These are phyloP conservation scores for Cairina moschata DNA, from an alignment of 2,113 vertebrate genomes.

Conservation along the genomic window DNA sequence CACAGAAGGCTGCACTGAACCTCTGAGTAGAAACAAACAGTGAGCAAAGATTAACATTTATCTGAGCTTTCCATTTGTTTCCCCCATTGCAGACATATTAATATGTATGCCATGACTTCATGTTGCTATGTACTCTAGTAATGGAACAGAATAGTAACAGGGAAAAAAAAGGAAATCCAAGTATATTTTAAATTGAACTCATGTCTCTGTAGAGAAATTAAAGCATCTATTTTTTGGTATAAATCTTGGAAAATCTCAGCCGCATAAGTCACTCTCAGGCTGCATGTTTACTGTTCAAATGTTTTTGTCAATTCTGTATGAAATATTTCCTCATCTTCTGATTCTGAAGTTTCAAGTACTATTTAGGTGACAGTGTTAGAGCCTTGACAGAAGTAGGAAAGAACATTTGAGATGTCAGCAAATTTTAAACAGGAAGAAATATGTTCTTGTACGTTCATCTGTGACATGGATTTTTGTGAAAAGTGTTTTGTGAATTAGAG, in stretches of 20 bases:
- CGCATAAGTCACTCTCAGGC: not conserved
- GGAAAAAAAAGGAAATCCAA: not conserved
- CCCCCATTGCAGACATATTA: not conserved
- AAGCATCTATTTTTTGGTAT: not conserved
- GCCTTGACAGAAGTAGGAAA: not conserved
- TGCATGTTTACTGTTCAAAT: not conserved
- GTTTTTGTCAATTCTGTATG: not conserved
- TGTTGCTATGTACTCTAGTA: constrained; percentile 17
- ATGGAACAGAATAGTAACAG: constrained; percentile 14
- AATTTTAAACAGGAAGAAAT: not conserved
- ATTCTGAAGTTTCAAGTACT: not conserved
- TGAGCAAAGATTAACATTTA: constrained; percentile 28
- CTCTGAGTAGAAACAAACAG: not conserved
- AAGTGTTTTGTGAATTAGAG: not conserved
- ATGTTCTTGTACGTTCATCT: not conserved
- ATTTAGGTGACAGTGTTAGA: not conserved
- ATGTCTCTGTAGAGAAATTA: not conserved
- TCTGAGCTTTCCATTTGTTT: constrained; percentile 26
- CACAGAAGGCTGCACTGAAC: constrained; percentile 2
- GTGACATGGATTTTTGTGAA: not conserved
- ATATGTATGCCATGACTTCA: not conserved
- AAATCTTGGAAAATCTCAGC: constrained; percentile 23
- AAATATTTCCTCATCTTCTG: not conserved
- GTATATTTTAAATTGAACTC: constrained; percentile 10
- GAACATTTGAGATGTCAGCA: not conserved